These are phyloP conservation scores for Heterotilapia buettikoferi DNA, from an alignment of 2,113 vertebrate species.

Conservation along the genomic window DNA sequence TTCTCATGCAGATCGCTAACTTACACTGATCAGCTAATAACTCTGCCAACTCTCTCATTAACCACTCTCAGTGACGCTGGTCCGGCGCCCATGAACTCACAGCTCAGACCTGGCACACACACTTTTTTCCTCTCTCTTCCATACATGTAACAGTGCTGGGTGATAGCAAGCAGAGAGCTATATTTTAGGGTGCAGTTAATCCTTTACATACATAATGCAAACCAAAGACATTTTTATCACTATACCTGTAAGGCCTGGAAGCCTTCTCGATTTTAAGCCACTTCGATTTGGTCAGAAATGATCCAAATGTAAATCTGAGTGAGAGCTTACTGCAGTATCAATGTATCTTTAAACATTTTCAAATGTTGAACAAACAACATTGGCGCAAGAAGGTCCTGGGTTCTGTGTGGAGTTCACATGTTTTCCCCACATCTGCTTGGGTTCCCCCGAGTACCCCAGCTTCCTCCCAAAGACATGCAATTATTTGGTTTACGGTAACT, in stretches of 20 bases:
- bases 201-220: neutral
- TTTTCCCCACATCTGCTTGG: neutral
- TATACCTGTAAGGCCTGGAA: neutral
- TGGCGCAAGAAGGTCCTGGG: neutral
- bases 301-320: neutral
- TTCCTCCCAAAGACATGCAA: neutral
- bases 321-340: neutral
- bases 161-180: neutral
- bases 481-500: neutral
- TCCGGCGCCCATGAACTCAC: slow-evolving; percentile 25
- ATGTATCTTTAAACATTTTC: neutral
- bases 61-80: slow-evolving; percentile 30
- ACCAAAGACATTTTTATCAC: neutral
- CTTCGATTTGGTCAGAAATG: neutral
- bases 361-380: neutral
- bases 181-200: neutral
- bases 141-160: neutral
- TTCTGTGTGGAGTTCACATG: neutral
- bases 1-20: slow-evolving; percentile 58
- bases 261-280: neutral
- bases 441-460: neutral
- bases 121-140: neutral
- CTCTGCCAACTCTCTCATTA: slow-evolving; percentile 61
- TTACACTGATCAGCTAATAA: slow-evolving; percentile 63
- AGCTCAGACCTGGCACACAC: neutral